Evolutionary conservation across 1,140 invertebrate species (phyloP).

Genomic region (Panagrolaimus sp.): DNA sequence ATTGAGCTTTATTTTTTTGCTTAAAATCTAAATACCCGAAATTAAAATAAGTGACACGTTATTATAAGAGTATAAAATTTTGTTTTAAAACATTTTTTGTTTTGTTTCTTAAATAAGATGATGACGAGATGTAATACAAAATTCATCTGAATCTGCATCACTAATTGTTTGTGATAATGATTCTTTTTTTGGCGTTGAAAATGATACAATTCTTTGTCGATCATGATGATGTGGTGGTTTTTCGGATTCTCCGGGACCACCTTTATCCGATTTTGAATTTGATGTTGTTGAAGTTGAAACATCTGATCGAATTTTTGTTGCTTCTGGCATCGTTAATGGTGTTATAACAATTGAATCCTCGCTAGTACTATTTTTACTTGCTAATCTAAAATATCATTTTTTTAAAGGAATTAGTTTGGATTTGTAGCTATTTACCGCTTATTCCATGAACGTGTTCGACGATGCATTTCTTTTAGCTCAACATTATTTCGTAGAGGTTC

Average conservation of each 20-base stretch:
- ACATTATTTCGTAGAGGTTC: conserved; percentile 21
- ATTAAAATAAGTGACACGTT: too few species aligned
- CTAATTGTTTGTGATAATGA: conserved; percentile 29
- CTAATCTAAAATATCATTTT: background rate
- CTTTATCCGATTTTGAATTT: conserved; percentile 15
- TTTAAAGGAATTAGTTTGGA: too few species aligned
- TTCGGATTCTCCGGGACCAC: too few species aligned
- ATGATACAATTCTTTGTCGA: conserved; percentile 41
- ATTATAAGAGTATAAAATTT: too few species aligned
- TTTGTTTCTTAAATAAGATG: conserved; percentile 29
- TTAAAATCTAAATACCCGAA: too few species aligned
- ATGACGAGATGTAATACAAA: conserved; percentile 40
- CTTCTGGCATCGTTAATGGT: conserved; percentile 22
- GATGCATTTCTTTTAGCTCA: conserved; percentile 24
- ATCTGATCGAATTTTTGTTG: background rate
- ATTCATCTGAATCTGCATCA: conserved; percentile 48
- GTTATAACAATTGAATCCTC: conserved; percentile 24
- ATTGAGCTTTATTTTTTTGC: too few species aligned
- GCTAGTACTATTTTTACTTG: background rate
- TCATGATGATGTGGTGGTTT: conserved; percentile 15
- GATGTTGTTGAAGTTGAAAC: background rate
- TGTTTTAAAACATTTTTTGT: too few species aligned
- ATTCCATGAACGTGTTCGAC: conserved; percentile 22
- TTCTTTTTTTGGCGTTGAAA: conserved; percentile 48
- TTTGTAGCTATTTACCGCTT: conserved; percentile 15